phyloP scores from a whole-genome alignment of 2,888 invertebrate species.

The Entomobrya proxima region DNA sequence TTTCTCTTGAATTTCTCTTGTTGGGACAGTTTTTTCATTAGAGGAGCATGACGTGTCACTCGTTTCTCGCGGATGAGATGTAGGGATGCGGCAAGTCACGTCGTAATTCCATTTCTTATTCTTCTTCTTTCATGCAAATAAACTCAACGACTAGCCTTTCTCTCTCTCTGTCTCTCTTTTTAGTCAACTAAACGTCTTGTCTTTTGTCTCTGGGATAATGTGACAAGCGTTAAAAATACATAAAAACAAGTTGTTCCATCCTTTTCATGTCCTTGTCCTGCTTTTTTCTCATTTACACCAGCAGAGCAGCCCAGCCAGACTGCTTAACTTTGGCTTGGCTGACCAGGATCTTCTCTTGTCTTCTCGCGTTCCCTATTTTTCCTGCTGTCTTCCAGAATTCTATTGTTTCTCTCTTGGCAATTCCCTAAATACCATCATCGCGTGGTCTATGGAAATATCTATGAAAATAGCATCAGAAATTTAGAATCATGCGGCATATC shows the following conservation, averaged over 20 bases:
- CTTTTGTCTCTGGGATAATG: neutral
- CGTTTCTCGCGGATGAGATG: neutral
- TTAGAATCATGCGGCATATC: neutral
- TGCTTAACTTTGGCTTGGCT: neutral
- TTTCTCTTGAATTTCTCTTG: neutral
- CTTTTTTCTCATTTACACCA: neutral
- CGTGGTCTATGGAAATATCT: neutral
- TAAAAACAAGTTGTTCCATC: slow-evolving; percentile 22
- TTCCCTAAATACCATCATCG: neutral
- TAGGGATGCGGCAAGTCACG: slow-evolving; percentile 27
- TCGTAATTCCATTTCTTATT: slow-evolving; percentile 19
- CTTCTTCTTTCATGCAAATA: neutral
- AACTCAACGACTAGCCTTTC: neutral
- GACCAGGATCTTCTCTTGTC: neutral
- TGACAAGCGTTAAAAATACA: slow-evolving; percentile 34
- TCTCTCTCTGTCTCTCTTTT: neutral
- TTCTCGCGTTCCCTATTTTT: neutral
- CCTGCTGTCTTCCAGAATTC: neutral
- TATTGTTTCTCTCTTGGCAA: neutral
- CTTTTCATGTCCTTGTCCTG: slow-evolving; percentile 17
- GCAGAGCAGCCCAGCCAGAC: neutral
- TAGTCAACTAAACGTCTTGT: neutral
- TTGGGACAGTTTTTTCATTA: slow-evolving; percentile 35
- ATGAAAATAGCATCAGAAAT: neutral
- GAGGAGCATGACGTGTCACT: slow-evolving; percentile 15